Evolutionary conservation across 2,888 invertebrate genomes (phyloP).

Genomic region (Eumacrocentrus americanus): DNA sequence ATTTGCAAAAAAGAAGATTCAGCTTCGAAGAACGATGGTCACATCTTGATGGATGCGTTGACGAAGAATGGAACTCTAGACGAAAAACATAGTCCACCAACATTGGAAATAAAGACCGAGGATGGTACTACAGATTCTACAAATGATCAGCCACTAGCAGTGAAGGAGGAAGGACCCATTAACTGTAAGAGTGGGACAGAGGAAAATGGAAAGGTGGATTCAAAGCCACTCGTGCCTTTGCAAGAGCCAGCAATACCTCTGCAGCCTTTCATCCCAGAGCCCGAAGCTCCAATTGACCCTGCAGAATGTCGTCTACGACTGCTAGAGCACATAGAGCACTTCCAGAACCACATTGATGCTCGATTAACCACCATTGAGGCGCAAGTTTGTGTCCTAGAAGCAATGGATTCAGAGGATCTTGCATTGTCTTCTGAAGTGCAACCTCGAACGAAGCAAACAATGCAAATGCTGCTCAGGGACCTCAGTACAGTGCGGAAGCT

Average conservation of each 20-base stretch:
- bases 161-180: not conserved
- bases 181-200: not conserved
- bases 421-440: constrained; percentile 67
- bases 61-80: constrained; percentile 39
- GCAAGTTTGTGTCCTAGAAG: constrained; percentile 72
- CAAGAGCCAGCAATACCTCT: constrained; percentile 37
- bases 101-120: constrained; percentile 38
- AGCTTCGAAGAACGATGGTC: constrained; percentile 37
- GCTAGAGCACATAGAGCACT: constrained; percentile 77
- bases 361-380: constrained; percentile 77
- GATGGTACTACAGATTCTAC: constrained; percentile 28
- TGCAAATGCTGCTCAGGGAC: constrained; percentile 77
- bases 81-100: constrained; percentile 8
- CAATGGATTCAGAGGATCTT: constrained; percentile 69
- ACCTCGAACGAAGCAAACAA: constrained; percentile 74
- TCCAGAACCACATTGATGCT: constrained; percentile 75
- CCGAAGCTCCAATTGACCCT: constrained; percentile 82
- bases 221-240: constrained; percentile 14
- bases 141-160: not conserved
- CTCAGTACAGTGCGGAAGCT: constrained; percentile 73
- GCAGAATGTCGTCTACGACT: constrained; percentile 78
- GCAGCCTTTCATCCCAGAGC: constrained; percentile 69
- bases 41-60: constrained; percentile 49
- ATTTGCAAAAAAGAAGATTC: constrained; percentile 43
- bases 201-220: constrained; percentile 1